Evolutionary conservation across 2,888 invertebrate genomes (phyloP).

Genomic region (Globia sparganii): DNA sequence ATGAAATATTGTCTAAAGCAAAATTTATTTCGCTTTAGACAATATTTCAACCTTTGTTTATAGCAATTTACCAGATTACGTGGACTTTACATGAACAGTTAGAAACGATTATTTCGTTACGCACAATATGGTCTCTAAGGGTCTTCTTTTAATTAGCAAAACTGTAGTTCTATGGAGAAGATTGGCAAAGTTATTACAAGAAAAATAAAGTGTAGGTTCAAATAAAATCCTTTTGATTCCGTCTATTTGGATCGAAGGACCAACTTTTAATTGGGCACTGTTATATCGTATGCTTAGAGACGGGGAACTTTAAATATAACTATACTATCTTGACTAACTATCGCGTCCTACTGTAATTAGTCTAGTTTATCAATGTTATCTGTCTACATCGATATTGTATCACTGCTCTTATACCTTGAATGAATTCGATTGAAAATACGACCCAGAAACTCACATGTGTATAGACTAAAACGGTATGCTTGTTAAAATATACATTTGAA

Average conservation of each 20-base stretch:
- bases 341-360: conserved; percentile 20
- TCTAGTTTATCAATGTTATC: conserved; percentile 7
- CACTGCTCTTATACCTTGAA: too few species aligned
- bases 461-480: not conserved
- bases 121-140: not conserved
- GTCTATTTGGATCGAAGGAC: conserved; percentile 1
- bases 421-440: too few species aligned
- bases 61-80: not conserved
- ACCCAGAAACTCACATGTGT: not conserved
- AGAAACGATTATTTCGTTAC: not conserved
- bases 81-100: not conserved
- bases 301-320: not conserved
- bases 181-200: not conserved
- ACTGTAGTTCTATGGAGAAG: not conserved
- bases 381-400: not conserved
- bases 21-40: conserved; percentile 6
- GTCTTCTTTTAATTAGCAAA: not conserved
- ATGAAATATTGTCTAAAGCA: too few species aligned
- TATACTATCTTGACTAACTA: not conserved
- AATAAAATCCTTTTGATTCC: not conserved
- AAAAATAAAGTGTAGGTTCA: not conserved
- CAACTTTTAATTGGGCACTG: conserved; percentile 21
- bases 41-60: conserved; percentile 8
- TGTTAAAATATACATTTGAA: not conserved
- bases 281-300: not conserved